Evolutionary conservation across 2,113 vertebrate genomes (phyloP), one percentile per base, ranked within the genome.

Genomic region (Catharus fuscescens): DNA sequence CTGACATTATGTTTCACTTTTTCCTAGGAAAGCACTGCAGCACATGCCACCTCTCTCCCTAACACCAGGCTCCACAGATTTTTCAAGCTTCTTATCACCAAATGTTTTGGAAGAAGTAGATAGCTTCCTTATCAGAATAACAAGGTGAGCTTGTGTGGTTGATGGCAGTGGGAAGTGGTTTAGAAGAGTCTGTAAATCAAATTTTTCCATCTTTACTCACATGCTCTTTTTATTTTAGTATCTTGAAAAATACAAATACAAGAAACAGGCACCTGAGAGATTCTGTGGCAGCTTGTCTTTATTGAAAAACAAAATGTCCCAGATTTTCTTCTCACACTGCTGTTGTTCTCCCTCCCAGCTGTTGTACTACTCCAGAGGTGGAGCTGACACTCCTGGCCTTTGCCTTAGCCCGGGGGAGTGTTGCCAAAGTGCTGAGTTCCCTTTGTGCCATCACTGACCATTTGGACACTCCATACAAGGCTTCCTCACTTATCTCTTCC

Each of bases 21-120:
- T 73, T 45, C 62, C 64, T 77, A 99, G 99, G 96, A 99, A 99
- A 98, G 99, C 99, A 53, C 97, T 99, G 90, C 98, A 98, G 40
- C 99, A 99, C 96, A 99, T 99, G 99, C 99, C 99, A 10, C 99
- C 99, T 2, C 95, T 99, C 9, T 99, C 99, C 40, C 98, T 99
- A 10, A 99, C 99, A 0, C 98, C 98, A 0, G 98, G 98, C 42
- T 99, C 99, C 67, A 98, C 99, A 2, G 99, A 99, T 87, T 98
- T 99, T 93, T 99, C 99, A 56, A 98, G 98, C 96, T 99, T 99
- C 97, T 98, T 99, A 44, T 99, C 99, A 34, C 95, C 98, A 34
- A 99, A 98, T 66, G 98, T 99, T 93, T 97, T 99, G 90, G 99
- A 99, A 97, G 99, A 99, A 96, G 99, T 99, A 36, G 99, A 99